phyloP scores from a whole-genome alignment of 2,113 vertebrate genomes.

The Cyanoliseus patagonus region DNA sequence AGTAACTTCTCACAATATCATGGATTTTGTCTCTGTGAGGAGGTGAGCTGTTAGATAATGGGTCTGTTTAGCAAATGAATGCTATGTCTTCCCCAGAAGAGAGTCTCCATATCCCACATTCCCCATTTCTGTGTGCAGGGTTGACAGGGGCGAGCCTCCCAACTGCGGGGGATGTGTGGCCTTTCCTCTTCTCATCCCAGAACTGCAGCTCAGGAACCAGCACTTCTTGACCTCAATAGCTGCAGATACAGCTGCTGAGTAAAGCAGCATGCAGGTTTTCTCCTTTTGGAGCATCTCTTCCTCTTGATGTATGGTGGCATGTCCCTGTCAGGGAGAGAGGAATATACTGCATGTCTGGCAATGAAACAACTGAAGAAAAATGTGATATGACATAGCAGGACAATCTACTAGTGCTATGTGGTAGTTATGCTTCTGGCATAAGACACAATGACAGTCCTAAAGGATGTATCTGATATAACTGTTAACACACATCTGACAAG shows the following conservation, averaged over 20 bases:
- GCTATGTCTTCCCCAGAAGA: not conserved
- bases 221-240: not conserved
- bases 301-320: not conserved
- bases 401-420: not conserved
- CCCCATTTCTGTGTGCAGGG: not conserved
- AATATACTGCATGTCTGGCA: not conserved
- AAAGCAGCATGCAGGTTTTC: not conserved
- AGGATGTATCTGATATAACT: not conserved
- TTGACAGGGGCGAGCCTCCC: not conserved
- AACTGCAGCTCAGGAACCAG: not conserved
- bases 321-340: not conserved
- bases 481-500: not conserved
- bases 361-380: not conserved
- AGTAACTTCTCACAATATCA: not conserved
- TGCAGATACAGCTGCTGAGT: not conserved
- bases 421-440: not conserved
- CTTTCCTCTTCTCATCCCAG: not conserved
- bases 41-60: not conserved
- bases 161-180: accelerated
- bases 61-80: not conserved
- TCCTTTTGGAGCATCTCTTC: not conserved
- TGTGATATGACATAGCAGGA: not conserved
- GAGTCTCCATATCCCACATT: not conserved
- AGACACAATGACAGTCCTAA: not conserved
- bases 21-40: not conserved